These are phyloP conservation scores for Autographa gamma DNA, from an alignment of 2,888 invertebrate species.

Conservation along the genomic window DNA sequence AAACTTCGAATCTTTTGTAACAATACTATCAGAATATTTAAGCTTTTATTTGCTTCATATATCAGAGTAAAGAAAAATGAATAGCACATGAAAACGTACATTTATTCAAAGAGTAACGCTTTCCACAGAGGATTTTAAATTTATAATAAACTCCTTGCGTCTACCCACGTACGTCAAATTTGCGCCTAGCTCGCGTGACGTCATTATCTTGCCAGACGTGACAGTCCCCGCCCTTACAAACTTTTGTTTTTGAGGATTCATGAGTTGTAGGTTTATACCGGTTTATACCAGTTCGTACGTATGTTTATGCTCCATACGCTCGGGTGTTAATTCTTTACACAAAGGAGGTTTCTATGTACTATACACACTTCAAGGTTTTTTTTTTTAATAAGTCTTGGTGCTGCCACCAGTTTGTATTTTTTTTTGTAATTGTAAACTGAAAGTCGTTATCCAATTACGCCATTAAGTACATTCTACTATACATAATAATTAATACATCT, in stretches of 20 bases:
- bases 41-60: slow-evolving; percentile 1
- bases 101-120: slow-evolving; percentile 30
- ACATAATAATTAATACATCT: no score
- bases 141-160: slow-evolving; percentile 35
- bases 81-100: slow-evolving; percentile 22
- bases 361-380: slow-evolving; percentile 2
- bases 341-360: background rate
- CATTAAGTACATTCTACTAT: no score
- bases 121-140: slow-evolving; percentile 26
- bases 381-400: background rate
- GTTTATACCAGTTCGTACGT: background rate
- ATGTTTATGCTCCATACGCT: background rate
- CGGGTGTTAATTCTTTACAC: background rate
- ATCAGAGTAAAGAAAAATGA: slow-evolving; percentile 13
- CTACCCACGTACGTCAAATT: slow-evolving; percentile 39
- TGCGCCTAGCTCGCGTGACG: slow-evolving; percentile 62
- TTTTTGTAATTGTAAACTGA: no score
- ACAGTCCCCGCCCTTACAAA: slow-evolving; percentile 33
- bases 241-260: slow-evolving; percentile 5
- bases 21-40: background rate
- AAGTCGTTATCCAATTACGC: no score
- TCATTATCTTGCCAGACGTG: slow-evolving; percentile 71
- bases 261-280: background rate
- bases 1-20: no score
- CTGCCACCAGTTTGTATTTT: background rate